Evolutionary conservation across 2,888 invertebrate genomes (phyloP).

Genomic region (Therioaphis trifolii): DNA sequence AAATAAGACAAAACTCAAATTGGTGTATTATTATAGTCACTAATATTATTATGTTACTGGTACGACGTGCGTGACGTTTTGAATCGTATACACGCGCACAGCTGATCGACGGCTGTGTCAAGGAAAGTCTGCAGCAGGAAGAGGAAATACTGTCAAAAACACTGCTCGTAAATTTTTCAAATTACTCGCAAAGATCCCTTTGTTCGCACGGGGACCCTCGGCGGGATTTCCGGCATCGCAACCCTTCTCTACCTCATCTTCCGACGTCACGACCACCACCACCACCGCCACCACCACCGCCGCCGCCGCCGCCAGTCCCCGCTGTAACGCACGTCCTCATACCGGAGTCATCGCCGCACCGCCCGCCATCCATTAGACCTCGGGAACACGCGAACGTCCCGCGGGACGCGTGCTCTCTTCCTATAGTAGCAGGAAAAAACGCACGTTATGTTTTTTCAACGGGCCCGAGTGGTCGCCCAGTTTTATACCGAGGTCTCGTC

Average conservation of each 20-base stretch:
- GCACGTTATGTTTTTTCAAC: background rate
- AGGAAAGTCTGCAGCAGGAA: slow-evolving; percentile 1
- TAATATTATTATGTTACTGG: background rate
- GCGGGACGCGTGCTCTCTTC: background rate
- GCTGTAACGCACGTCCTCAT: background rate
- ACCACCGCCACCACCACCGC: background rate
- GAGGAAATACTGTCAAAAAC: slow-evolving; percentile 56
- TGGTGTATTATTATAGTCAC: background rate
- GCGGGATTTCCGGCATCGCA: slow-evolving; percentile 41
- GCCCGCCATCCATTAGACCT: background rate
- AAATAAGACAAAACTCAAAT: background rate
- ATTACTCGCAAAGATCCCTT: slow-evolving; percentile 54
- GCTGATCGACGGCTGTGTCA: background rate
- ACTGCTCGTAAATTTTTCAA: slow-evolving; percentile 60
- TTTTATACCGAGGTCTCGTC: no score
- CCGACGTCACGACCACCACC: background rate
- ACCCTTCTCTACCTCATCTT: slow-evolving; percentile 2
- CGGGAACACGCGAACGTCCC: background rate
- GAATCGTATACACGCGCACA: background rate
- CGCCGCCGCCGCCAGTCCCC: background rate
- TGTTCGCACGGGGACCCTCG: slow-evolving; percentile 47
- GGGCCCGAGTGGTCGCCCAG: no score
- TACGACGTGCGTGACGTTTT: background rate
- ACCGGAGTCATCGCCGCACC: background rate
- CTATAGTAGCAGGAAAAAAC: background rate